Percentiles rank a stretch among this genome's conserved stretches.
Evolutionary conservation across 1,140 invertebrate genomes (phyloP).

Genomic region (Drosophila ironensis): DNA sequence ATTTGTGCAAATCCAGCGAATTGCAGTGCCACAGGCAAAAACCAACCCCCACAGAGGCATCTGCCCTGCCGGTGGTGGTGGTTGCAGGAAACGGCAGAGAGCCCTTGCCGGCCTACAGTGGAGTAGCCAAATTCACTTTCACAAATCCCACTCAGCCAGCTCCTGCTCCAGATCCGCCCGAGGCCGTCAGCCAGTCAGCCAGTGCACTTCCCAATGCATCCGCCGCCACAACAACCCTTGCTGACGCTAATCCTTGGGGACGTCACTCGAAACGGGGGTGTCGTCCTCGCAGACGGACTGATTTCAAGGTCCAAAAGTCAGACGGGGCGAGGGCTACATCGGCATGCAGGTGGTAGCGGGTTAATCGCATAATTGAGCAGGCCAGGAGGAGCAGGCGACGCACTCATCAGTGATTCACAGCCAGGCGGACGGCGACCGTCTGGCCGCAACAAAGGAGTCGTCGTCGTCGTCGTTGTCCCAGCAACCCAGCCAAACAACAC

Average conservation of each 20-base stretch:
- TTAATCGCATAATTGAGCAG: constrained; percentile 43
- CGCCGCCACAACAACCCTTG: constrained; percentile 41
- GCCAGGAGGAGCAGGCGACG: constrained; percentile 29
- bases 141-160: constrained; percentile 28
- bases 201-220: constrained; percentile 36
- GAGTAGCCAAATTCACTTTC: constrained; percentile 53
- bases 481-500: constrained; percentile 8
- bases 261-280: constrained; percentile 24
- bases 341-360: constrained; percentile 46
- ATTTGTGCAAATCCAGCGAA: constrained; percentile 36
- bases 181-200: constrained; percentile 10
- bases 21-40: constrained; percentile 27
- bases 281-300: constrained; percentile 9
- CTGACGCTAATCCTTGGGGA: constrained; percentile 13
- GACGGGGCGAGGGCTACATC: constrained; percentile 27
- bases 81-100: constrained; percentile 11
- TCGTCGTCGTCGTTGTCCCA: not conserved
- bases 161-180: constrained; percentile 38
- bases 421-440: constrained; percentile 19
- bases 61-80: constrained; percentile 15
- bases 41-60: constrained; percentile 19
- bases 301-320: constrained; percentile 55
- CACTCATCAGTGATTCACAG: constrained; percentile 53
- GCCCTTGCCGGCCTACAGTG: constrained; percentile 16
- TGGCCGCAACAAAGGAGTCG: constrained; percentile 32